These are phyloP conservation scores for Strigamia crassipes DNA, from an alignment of 2,888 invertebrate species.

Conservation along the genomic window DNA sequence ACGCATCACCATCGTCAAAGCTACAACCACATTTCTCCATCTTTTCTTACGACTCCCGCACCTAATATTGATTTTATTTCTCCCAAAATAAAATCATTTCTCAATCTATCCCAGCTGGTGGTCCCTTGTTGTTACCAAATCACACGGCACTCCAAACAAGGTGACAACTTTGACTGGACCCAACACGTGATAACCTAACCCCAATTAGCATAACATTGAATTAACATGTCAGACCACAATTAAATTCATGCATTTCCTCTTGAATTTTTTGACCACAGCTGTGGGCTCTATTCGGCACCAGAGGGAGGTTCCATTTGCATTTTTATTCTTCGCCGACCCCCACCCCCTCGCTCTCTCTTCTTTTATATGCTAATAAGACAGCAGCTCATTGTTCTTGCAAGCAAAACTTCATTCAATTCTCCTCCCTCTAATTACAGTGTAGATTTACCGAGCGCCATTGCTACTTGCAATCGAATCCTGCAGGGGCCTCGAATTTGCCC, in stretches of 20 bases:
- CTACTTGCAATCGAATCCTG: background rate
- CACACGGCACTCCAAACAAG: background rate
- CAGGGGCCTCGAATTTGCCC: background rate
- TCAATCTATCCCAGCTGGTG: too few relatives aligned
- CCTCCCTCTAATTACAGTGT: conserved; percentile 34
- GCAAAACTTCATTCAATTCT: background rate
- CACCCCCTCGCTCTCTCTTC: conserved; percentile 1
- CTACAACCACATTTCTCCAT: too few relatives aligned
- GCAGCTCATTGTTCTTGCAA: conserved; percentile 19
- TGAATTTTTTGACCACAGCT: conserved; percentile 26
- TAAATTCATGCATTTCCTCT: conserved; percentile 32
- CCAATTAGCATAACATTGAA: background rate
- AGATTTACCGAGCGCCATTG: conserved; percentile 2
- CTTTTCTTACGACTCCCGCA: too few relatives aligned
- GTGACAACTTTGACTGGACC: conserved; percentile 14
- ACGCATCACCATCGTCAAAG: too few relatives aligned
- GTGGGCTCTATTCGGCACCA: background rate
- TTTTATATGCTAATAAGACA: conserved; percentile 20
- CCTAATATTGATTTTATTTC: too few relatives aligned
- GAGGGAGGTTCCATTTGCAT: background rate
- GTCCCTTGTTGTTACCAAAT: background rate
- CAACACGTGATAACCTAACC: background rate
- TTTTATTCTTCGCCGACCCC: background rate
- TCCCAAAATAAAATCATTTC: too few relatives aligned
- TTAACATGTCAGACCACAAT: background rate